Evolutionary conservation across 2,888 invertebrate species (phyloP).

Genomic region (Pteria penguin): DNA sequence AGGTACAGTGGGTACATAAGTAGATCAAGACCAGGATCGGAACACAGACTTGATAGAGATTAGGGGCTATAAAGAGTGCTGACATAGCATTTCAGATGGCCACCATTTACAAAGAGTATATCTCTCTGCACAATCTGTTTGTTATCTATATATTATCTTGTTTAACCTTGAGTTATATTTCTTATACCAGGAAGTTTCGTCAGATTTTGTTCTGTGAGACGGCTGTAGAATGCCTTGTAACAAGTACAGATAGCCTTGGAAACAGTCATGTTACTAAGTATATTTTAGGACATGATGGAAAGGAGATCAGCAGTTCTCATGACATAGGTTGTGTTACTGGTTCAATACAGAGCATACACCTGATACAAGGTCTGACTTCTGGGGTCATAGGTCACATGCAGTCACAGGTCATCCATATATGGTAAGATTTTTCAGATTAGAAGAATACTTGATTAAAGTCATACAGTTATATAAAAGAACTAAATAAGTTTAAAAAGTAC

Average conservation of each 20-base stretch:
- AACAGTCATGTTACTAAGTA: constrained; percentile 39
- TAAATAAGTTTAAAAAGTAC: too few species aligned
- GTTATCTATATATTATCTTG: too few species aligned
- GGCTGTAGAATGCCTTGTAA: constrained; percentile 34
- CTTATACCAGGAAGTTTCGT: not conserved
- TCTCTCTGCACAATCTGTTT: too few species aligned
- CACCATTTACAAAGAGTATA: too few species aligned
- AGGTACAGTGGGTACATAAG: too few species aligned
- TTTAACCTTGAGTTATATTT: too few species aligned
- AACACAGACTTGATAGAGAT: too few species aligned
- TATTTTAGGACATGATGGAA: constrained; percentile 8
- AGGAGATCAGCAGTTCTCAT: constrained; percentile 12
- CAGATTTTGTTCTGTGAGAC: constrained; percentile 34
- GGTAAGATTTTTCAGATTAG: constrained; percentile 50
- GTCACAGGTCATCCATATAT: constrained; percentile 42
- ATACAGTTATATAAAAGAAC: too few species aligned
- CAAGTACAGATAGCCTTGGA: not conserved
- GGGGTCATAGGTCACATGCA: constrained; percentile 48
- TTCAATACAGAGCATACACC: constrained; percentile 33
- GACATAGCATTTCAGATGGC: too few species aligned
- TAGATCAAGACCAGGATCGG: too few species aligned
- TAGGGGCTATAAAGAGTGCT: too few species aligned
- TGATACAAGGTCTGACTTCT: constrained; percentile 31
- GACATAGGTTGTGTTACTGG: constrained; percentile 35
- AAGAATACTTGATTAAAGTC: too few species aligned